Evolutionary conservation across 2,113 vertebrate species (phyloP).

Genomic region (Sphaerodactylus townsendi): DNA sequence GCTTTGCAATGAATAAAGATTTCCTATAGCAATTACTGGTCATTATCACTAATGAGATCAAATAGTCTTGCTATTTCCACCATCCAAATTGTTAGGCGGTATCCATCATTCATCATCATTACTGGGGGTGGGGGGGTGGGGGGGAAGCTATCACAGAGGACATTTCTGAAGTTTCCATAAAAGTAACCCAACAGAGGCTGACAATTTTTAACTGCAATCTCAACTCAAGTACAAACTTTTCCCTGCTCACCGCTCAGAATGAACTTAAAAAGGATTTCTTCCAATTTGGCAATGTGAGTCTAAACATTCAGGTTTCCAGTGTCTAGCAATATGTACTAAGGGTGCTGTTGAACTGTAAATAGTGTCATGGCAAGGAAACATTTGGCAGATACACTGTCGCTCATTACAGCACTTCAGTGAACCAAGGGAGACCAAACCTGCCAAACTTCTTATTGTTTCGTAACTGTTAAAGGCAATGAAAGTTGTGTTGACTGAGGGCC

Average conservation of each 20-base stretch:
- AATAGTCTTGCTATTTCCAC: neutral
- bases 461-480: neutral
- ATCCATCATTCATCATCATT: neutral
- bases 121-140: too few relatives aligned
- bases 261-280: neutral
- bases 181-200: neutral
- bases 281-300: neutral
- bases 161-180: neutral
- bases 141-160: neutral
- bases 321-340: neutral
- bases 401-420: neutral
- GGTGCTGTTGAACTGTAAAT: neutral
- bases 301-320: neutral
- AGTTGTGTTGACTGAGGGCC: neutral
- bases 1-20: neutral
- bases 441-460: neutral
- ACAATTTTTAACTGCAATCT: neutral
- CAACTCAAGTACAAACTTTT: too few relatives aligned
- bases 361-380: neutral
- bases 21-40: neutral
- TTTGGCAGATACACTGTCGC: neutral
- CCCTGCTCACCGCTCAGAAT: neutral
- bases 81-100: neutral
- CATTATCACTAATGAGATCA: neutral
- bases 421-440: neutral